phyloP scores from a whole-genome alignment of 1,140 invertebrate species.

The Drosophila bipectinata region DNA sequence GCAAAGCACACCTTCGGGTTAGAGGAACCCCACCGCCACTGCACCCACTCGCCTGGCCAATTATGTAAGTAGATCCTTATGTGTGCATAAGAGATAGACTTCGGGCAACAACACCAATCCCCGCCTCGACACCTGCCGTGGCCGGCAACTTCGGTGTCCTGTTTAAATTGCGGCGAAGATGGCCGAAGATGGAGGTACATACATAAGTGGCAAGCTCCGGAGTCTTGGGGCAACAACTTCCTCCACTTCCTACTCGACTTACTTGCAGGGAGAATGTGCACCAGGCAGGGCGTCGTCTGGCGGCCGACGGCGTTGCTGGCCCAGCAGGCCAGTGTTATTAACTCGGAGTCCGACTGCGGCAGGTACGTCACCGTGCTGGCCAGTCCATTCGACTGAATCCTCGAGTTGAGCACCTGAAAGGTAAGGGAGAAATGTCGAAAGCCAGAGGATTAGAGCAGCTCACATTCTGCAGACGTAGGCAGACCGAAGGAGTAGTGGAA shows the following conservation, averaged over 20 bases:
- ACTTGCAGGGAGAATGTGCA: constrained; percentile 93
- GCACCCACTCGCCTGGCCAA: constrained; percentile 47
- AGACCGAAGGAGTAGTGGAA: constrained; percentile 30
- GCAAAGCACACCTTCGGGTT: constrained; percentile 27
- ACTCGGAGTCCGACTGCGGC: constrained; percentile 87
- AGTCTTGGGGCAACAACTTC: constrained; percentile 55
- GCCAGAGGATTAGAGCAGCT: constrained; percentile 48
- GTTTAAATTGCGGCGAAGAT: constrained; percentile 68
- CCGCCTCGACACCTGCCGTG: constrained; percentile 9
- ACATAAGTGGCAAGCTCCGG: constrained; percentile 32
- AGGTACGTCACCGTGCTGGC: constrained; percentile 89
- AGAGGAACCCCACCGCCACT: neutral
- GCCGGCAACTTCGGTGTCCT: constrained; percentile 24
- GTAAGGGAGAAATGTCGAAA: constrained; percentile 19
- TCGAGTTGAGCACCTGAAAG: constrained; percentile 85
- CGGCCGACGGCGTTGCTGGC: constrained; percentile 92
- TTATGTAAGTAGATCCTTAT: constrained; percentile 79
- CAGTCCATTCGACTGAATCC: constrained; percentile 87
- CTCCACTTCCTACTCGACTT: constrained; percentile 74
- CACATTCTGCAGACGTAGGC: constrained; percentile 53
- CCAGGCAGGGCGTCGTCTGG: constrained; percentile 91
- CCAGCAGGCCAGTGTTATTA: constrained; percentile 94
- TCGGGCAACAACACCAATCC: constrained; percentile 24
- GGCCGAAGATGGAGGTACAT: constrained; percentile 51
- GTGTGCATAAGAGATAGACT: constrained; percentile 69